A percentile compares a stretch with the other conserved stretches of the same genome.
These are phyloP conservation scores for Eristalinus sepulchralis DNA, from an alignment of 2,888 invertebrate species.

Conservation along the genomic window DNA sequence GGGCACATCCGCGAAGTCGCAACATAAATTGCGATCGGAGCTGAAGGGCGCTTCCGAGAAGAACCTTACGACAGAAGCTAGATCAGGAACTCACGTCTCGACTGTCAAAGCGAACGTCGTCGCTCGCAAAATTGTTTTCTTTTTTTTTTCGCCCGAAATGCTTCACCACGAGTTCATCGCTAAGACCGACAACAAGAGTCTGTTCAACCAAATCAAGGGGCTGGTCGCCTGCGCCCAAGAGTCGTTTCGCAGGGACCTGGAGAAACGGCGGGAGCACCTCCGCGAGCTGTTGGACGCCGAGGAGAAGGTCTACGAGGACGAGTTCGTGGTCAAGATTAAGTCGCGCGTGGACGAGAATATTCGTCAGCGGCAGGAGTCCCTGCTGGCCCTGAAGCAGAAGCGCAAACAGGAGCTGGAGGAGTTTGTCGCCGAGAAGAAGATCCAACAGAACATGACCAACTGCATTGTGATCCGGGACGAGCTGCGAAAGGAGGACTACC, in stretches of 20 bases:
- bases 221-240: slow-evolving; percentile 76
- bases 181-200: slow-evolving; percentile 76
- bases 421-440: slow-evolving; percentile 75
- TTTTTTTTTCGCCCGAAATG: too few species aligned
- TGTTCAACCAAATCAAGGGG: slow-evolving; percentile 75
- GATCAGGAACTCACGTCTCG: not conserved
- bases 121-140: not conserved
- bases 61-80: not conserved
- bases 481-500: slow-evolving; percentile 74
- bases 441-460: slow-evolving; percentile 77
- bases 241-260: slow-evolving; percentile 74
- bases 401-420: slow-evolving; percentile 72
- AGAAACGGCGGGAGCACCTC: slow-evolving; percentile 73
- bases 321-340: slow-evolving; percentile 76
- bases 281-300: slow-evolving; percentile 75
- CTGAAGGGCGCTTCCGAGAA: not conserved
- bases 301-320: slow-evolving; percentile 76
- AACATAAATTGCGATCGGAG: not conserved
- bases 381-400: slow-evolving; percentile 75
- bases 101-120: not conserved
- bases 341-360: slow-evolving; percentile 77
- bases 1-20: not conserved
- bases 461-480: slow-evolving; percentile 78
- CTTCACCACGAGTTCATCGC: slow-evolving; percentile 75
- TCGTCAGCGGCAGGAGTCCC: slow-evolving; percentile 74